These are phyloP conservation scores for Andrena trimmerana DNA, from an alignment of 2,888 invertebrate species.

Conservation along the genomic window DNA sequence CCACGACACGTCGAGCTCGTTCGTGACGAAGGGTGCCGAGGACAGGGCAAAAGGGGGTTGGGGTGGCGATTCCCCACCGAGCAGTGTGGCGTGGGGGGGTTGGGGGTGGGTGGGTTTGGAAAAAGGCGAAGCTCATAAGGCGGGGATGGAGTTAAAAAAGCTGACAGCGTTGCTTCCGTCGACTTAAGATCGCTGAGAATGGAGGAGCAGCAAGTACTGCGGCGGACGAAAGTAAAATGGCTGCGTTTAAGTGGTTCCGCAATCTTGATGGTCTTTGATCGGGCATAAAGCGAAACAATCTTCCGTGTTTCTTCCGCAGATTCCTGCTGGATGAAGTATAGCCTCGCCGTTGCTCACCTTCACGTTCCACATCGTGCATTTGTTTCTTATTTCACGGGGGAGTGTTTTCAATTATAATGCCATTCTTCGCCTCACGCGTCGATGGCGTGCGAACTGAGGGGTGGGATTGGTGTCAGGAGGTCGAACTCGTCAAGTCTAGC, in stretches of 20 bases:
- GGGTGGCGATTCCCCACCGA: constrained; percentile 15
- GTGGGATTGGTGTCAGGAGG: constrained; percentile 5
- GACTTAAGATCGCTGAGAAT: constrained; percentile 56
- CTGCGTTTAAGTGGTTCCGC: constrained; percentile 63
- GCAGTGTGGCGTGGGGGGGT: no score
- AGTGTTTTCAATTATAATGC: constrained; percentile 1
- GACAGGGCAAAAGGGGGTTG: constrained; percentile 22
- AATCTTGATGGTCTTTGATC: constrained; percentile 58
- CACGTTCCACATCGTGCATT: background rate
- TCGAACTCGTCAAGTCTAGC: constrained; percentile 1
- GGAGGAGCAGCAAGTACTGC: constrained; percentile 53
- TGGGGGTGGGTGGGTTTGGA: constrained; percentile 29
- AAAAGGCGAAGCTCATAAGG: constrained; percentile 48
- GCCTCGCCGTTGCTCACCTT: constrained; percentile 10
- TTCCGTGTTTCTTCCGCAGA: constrained; percentile 13
- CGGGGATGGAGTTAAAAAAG: constrained; percentile 73
- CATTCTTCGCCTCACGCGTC: background rate
- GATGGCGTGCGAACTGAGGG: constrained; percentile 1
- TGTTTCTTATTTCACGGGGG: background rate
- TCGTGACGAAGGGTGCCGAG: constrained; percentile 50
- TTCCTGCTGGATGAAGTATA: constrained; percentile 16
- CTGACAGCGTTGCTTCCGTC: constrained; percentile 71
- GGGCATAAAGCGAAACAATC: constrained; percentile 43
- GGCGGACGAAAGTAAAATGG: constrained; percentile 63
- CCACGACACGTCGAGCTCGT: constrained; percentile 13